Evolutionary conservation across 2,797 vertebrate genomes (phyloP).

Genomic region (Dromococcyx pavoninus): DNA sequence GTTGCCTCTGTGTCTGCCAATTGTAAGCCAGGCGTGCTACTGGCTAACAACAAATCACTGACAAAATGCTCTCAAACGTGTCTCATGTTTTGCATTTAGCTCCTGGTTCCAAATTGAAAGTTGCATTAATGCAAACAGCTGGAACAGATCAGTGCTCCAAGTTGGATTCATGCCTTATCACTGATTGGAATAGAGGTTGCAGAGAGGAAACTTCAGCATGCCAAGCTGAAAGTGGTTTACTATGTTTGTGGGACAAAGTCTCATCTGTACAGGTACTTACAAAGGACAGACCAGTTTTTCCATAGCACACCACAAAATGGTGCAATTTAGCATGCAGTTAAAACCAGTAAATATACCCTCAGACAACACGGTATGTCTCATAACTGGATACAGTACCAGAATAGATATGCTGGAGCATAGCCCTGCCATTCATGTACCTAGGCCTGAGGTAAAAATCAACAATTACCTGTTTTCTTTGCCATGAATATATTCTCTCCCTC

Average conservation of each 20-base stretch:
- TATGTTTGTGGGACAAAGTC: conserved; percentile 44
- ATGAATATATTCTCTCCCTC: not conserved
- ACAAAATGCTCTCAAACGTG: conserved; percentile 26
- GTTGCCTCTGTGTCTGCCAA: not conserved
- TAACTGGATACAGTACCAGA: not conserved
- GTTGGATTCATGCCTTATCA: conserved; percentile 40
- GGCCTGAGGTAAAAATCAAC: not conserved
- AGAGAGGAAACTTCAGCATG: conserved; percentile 4
- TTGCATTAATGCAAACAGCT: conserved; percentile 55
- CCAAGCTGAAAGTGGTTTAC: conserved; percentile 37
- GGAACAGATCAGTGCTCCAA: conserved; percentile 50
- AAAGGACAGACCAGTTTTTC: conserved; percentile 28
- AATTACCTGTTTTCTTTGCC: not conserved
- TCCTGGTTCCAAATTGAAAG: conserved; percentile 41
- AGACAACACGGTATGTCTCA: not conserved
- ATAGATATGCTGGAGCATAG: not conserved
- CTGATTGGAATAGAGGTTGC: conserved; percentile 3
- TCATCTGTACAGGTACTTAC: conserved; percentile 48
- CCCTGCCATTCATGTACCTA: not conserved
- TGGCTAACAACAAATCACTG: not conserved
- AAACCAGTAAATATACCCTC: not conserved
- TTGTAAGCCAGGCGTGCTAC: not conserved
- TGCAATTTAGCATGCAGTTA: not conserved
- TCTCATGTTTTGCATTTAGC: conserved; percentile 15
- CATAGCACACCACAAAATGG: not conserved